Conservation (phyloP, 2,888 invertebrate genomes). For the Coenonympha arcania region DNA sequence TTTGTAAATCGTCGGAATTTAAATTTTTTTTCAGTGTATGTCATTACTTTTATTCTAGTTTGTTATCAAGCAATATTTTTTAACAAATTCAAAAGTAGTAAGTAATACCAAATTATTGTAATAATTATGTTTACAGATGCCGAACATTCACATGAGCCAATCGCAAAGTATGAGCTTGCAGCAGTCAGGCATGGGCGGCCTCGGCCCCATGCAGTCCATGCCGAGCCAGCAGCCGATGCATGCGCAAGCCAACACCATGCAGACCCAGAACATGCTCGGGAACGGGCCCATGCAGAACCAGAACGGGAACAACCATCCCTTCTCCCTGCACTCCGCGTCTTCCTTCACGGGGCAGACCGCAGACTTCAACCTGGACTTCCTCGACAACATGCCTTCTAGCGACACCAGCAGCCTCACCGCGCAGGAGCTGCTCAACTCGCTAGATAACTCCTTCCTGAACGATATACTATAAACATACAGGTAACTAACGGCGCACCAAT, state of each 20-base stretch:
- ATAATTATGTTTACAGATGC: slow-evolving; percentile 71
- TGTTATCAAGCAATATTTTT: too few species aligned
- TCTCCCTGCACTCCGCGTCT: slow-evolving; percentile 53
- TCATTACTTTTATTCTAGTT: too few species aligned
- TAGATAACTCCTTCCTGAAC: slow-evolving; percentile 83
- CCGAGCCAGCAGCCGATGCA: slow-evolving; percentile 42
- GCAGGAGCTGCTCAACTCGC: slow-evolving; percentile 86
- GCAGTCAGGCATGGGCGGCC: slow-evolving; percentile 44
- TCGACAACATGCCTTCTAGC: slow-evolving; percentile 84
- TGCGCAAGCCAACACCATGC: slow-evolving; percentile 37
- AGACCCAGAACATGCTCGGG: slow-evolving; percentile 30
- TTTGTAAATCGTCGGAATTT: too few species aligned
- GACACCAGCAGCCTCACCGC: slow-evolving; percentile 85
- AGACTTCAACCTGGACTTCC: slow-evolving; percentile 88
- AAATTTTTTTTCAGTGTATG: too few species aligned
- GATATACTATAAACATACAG: slow-evolving; percentile 71
- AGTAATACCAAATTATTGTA: too few species aligned
- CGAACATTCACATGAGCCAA: slow-evolving; percentile 81
- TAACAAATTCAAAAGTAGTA: too few species aligned
- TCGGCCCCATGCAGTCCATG: slow-evolving; percentile 42
- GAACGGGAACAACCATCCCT: slow-evolving; percentile 35
- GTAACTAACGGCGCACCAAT: neutral
- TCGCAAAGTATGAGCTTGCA: slow-evolving; percentile 77
- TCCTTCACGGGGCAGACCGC: slow-evolving; percentile 68
- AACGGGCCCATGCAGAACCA: slow-evolving; percentile 24